Base-by-base conservation (phyloP, 2,888 invertebrate species). In the Drosophila imparisetae region DNA sequence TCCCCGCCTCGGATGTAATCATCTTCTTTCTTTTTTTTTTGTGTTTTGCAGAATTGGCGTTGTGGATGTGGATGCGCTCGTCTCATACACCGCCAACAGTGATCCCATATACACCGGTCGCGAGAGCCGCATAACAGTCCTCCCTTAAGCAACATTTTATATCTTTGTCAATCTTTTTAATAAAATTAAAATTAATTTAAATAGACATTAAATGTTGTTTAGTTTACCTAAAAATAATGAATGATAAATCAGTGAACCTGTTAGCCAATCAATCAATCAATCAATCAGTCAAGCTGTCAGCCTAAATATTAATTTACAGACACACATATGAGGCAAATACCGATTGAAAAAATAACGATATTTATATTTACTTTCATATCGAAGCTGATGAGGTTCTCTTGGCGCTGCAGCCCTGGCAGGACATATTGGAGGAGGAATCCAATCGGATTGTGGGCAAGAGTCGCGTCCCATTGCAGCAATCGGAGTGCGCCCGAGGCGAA, bases 401-500 rank as follows among this genome's bases (percentile, higher is more conserved):
- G 48, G 94, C 94, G 50, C 90, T 97, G 59, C 84, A 93, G 50
- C 93, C 95, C 2, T 96, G 95, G 94, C 94, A 95, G 59, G 93
- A 93, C 1, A 83, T 91, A 38, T 94, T 96, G 21, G 94, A 95
- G 54, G 93, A 92, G 27, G 72, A 92, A 53, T 95, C 95, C 0
- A 93, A 92, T 7, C 90, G 93, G 64, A 91, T 94, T 48, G 91
- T 97, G 18, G 97, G 96, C 0, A 79, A 75, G 0, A 94, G 95
- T 0, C 92, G 93, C 72, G 95, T 96, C 0, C 89, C 92, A 13
- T 90, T 97, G 52, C 93, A 94, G 10, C 93, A 93, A 38, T 92
- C 92, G 0, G 86, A 90, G 10, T 96, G 96, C 75, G 90, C 94
- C 0, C 93, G 97, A 89, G 94, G 1, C 93, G 97, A 97, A 91